phyloP scores from a whole-genome alignment of 2,888 invertebrate genomes.

The Rhogogaster chlorosoma region DNA sequence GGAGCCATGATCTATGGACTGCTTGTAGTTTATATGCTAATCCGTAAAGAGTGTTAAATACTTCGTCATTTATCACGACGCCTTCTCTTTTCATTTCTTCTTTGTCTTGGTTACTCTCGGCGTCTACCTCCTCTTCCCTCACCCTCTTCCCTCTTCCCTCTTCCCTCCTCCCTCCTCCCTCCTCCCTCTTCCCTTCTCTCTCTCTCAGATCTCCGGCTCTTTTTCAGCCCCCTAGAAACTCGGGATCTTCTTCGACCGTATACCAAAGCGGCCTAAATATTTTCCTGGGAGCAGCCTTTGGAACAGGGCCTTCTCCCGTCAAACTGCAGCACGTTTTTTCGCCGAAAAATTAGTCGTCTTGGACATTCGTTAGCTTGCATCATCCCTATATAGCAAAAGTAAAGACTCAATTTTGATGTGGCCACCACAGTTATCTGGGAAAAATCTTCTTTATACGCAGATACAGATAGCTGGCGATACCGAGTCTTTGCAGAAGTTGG shows the following conservation, averaged over 20 bases:
- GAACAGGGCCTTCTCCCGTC: not conserved
- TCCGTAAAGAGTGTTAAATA: constrained; percentile 78
- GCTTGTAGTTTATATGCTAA: constrained; percentile 78
- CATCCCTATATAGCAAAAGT: not conserved
- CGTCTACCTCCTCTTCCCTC: constrained; percentile 47
- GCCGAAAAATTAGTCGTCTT: not conserved
- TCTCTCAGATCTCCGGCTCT: constrained; percentile 35
- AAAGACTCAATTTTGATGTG: not conserved
- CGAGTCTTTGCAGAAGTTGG: not conserved
- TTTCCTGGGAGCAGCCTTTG: not conserved
- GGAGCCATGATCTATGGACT: constrained; percentile 78
- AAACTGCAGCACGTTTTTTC: not conserved
- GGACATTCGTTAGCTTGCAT: not conserved
- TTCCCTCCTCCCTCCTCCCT: constrained; percentile 35
- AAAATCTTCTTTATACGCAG: not conserved
- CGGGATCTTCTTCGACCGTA: not conserved
- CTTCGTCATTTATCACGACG: constrained; percentile 77
- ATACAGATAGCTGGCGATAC: not conserved
- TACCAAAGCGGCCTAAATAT: constrained; percentile 34
- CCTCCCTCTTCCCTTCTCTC: not conserved
- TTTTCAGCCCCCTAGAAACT: constrained; percentile 50
- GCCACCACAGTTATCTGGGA: not conserved
- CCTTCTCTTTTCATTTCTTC: constrained; percentile 53
- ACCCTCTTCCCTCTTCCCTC: constrained; percentile 39
- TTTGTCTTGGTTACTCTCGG: constrained; percentile 40